Evolutionary conservation across 2,113 vertebrate species (phyloP).

Genomic region (Amblyornis subalaris): DNA sequence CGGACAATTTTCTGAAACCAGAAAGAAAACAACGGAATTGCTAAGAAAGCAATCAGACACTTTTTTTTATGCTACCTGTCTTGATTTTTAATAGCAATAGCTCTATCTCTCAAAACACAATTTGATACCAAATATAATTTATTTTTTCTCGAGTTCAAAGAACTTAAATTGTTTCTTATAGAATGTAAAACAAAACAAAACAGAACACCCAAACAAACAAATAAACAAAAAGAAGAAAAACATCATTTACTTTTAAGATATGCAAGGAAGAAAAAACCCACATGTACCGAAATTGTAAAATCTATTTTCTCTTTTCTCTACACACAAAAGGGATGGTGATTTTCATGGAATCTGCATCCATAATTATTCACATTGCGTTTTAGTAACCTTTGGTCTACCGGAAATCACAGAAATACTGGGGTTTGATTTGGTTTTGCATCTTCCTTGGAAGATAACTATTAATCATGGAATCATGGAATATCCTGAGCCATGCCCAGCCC

Average conservation of each 20-base stretch:
- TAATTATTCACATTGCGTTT: background rate
- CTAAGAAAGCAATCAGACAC: slow-evolving; percentile 56
- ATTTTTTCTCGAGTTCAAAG: slow-evolving; percentile 7
- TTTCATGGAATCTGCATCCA: background rate
- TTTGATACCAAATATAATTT: slow-evolving; percentile 45
- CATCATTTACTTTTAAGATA: background rate
- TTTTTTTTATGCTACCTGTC: slow-evolving; percentile 35
- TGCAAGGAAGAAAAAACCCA: background rate
- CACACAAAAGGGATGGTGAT: background rate
- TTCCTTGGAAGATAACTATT: background rate
- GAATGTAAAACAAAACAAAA: background rate
- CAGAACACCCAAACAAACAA: background rate
- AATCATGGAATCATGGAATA: background rate
- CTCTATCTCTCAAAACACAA: slow-evolving; percentile 46
- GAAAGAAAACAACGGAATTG: slow-evolving; percentile 59
- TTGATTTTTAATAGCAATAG: slow-evolving; percentile 66
- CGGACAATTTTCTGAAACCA: slow-evolving; percentile 58
- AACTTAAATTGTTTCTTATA: background rate
- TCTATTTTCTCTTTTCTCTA: background rate
- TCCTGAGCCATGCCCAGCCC: no score
- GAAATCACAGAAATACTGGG: background rate
- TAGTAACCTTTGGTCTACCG: background rate
- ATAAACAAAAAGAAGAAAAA: background rate
- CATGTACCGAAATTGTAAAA: background rate
- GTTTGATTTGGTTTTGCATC: background rate